A percentile compares a stretch with the other conserved stretches of the same genome.
These are phyloP conservation scores for Stigmatopora nigra DNA, from an alignment of 2,113 vertebrate genomes.

Conservation along the genomic window DNA sequence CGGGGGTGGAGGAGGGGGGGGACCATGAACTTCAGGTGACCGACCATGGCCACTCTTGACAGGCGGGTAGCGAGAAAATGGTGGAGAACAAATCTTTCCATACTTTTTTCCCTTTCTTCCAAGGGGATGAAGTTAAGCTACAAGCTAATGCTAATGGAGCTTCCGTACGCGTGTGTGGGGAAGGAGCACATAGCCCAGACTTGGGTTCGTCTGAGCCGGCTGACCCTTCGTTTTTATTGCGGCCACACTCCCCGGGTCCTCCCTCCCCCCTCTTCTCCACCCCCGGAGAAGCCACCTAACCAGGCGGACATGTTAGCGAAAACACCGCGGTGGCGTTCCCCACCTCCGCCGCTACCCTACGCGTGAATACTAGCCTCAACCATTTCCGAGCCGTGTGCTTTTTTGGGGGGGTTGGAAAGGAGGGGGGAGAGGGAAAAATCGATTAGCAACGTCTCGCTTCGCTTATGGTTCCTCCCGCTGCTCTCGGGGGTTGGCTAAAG, in stretches of 20 bases:
- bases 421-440: constrained; percentile 74
- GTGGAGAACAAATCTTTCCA: constrained; percentile 1
- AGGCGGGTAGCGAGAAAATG: constrained; percentile 39
- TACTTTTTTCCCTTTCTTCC: constrained; percentile 40
- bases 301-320: constrained; percentile 66
- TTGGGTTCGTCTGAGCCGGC: constrained; percentile 78
- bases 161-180: constrained; percentile 27
- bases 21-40: constrained; percentile 95
- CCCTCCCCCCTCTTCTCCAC: constrained; percentile 71
- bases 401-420: neutral
- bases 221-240: constrained; percentile 87
- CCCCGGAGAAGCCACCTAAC: constrained; percentile 65
- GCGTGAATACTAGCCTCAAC: constrained; percentile 75
- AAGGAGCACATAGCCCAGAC: constrained; percentile 67
- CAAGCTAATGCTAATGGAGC: constrained; percentile 60
- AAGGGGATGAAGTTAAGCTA: constrained; percentile 67
- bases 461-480: constrained; percentile 62
- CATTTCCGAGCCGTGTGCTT: constrained; percentile 60
- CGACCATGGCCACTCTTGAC: constrained; percentile 80
- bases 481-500: constrained; percentile 5
- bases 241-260: constrained; percentile 78
- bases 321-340: constrained; percentile 61
- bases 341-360: constrained; percentile 23
- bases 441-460: constrained; percentile 58
- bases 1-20: constrained; percentile 44